A percentile compares a stretch with the other conserved stretches of the same genome.
phyloP scores from a whole-genome alignment of 1,140 invertebrate genomes.

The Linepithema humile region DNA sequence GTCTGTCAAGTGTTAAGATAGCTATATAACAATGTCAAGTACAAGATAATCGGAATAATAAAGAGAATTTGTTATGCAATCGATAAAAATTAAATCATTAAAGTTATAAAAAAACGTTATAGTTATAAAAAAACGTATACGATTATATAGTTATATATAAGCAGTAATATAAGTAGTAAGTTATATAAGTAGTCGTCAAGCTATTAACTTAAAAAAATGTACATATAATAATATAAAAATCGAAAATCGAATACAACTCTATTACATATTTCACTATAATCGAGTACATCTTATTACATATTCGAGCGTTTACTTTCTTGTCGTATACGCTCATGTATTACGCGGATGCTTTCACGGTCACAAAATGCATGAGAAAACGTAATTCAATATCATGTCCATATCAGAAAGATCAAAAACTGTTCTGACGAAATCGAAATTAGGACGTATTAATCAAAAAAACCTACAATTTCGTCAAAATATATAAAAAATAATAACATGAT shows the following conservation, averaged over 20 bases:
- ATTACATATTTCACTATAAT: conserved; percentile 54
- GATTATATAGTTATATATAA: too few species aligned
- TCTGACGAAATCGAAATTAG: neutral
- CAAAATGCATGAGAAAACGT: conserved; percentile 44
- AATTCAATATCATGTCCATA: conserved; percentile 17
- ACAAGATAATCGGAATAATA: neutral
- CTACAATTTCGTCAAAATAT: neutral
- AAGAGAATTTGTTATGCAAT: neutral
- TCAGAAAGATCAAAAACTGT: conserved; percentile 16
- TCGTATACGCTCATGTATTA: neutral
- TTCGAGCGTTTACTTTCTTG: conserved; percentile 21
- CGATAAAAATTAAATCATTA: neutral
- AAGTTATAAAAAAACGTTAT: neutral
- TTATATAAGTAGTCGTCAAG: too few species aligned
- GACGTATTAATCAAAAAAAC: conserved; percentile 4
- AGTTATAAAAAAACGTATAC: too few species aligned
- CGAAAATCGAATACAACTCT: conserved; percentile 28
- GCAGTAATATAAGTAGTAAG: too few species aligned
- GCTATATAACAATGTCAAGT: conserved; percentile 8
- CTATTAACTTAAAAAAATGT: too few species aligned
- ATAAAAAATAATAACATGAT: neutral
- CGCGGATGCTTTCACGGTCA: conserved; percentile 54
- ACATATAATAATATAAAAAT: neutral
- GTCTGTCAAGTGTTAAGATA: neutral
- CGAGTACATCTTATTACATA: conserved; percentile 46